Evolutionary conservation across 1,140 invertebrate genomes (phyloP), one percentile per base, ranked within the genome.

Genomic region (Melipona quadrifasciata): DNA sequence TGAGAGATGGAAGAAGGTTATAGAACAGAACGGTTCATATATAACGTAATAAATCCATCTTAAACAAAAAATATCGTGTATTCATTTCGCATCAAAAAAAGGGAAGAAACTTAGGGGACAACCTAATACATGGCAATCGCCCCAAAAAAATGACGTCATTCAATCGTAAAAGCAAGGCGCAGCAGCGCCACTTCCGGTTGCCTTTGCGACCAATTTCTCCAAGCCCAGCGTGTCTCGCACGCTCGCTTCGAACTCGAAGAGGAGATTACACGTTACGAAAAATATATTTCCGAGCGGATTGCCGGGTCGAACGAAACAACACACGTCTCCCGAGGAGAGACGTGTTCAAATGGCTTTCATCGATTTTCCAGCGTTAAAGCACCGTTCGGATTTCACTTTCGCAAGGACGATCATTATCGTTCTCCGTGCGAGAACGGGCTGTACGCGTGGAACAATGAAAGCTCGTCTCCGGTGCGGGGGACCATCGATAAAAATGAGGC

Each of bases 401-500:
- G 80, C 86, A 74, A 87, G 61, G 61, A 67, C 72, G 72, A 65
- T 84, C 31, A 82, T 61, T 61, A 61, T 61, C 58, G 58, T 47
- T 47, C 39, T 47, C 39, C 39, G 6, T 47, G 8, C 8, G 39
- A 47, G 39, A 47, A 47, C 39, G 39, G 39, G 6, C 39, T 39
- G 39, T 39, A 39, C 39, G 39, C 39, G 39, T 8, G 39, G 86
- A 73, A 85, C 87, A 82, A 88, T 88, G 75, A 79, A 64, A 79
- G 86, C 78, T 57, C 71, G 67, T 78, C 51, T 78, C 58, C 16
- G 4, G 71, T 51, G 31, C 53, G 61, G 53, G 39, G 83, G 70
- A 82, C 79, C 74, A 61, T 61, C 64, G 61, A 83, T 72, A 86
- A 88, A 88, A 89, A 78, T 27, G 79, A 78, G 80, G 67, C 87